Conservation (phyloP, 2,113 vertebrate genomes). For the Gymnogyps californianus region DNA sequence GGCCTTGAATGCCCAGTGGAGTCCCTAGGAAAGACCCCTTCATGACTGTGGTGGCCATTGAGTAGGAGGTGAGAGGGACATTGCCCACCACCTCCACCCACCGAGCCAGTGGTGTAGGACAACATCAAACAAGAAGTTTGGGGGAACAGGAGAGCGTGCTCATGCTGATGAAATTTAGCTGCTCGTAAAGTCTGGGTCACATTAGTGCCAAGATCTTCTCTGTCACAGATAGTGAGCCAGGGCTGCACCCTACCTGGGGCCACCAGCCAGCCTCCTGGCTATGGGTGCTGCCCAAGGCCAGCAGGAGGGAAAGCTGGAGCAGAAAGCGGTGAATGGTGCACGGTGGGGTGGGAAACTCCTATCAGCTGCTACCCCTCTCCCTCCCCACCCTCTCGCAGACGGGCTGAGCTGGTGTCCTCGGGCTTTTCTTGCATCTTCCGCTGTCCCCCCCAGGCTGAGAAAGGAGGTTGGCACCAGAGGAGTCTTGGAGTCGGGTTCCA, state of each 20-base stretch:
- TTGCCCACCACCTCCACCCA: not conserved
- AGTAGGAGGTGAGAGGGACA: not conserved
- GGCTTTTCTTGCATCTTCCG: slow-evolving; percentile 51
- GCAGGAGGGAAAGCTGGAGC: not conserved
- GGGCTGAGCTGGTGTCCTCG: slow-evolving; percentile 56
- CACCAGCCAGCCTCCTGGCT: not conserved
- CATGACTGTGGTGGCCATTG: not conserved
- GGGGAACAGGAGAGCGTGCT: not conserved
- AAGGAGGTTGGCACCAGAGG: slow-evolving; percentile 63
- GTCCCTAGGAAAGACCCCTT: not conserved
- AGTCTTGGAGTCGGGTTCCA: slow-evolving; percentile 72
- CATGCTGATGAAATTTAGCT: not conserved
- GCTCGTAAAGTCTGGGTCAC: slow-evolving; percentile 10
- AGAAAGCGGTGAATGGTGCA: not conserved
- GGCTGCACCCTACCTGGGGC: not conserved
- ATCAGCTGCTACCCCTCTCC: slow-evolving; percentile 43
- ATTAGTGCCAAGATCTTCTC: slow-evolving; percentile 35
- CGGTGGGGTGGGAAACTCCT: slow-evolving; percentile 38
- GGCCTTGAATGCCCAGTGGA: not conserved
- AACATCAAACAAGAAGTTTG: not conserved
- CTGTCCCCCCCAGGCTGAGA: slow-evolving; percentile 30
- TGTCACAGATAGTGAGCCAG: not conserved
- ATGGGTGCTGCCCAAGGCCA: not conserved
- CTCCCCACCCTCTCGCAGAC: not conserved
- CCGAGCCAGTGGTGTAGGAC: rapidly evolving